These are phyloP conservation scores for Conus ventricosus DNA, from an alignment of 1,140 invertebrate species.

Conservation along the genomic window DNA sequence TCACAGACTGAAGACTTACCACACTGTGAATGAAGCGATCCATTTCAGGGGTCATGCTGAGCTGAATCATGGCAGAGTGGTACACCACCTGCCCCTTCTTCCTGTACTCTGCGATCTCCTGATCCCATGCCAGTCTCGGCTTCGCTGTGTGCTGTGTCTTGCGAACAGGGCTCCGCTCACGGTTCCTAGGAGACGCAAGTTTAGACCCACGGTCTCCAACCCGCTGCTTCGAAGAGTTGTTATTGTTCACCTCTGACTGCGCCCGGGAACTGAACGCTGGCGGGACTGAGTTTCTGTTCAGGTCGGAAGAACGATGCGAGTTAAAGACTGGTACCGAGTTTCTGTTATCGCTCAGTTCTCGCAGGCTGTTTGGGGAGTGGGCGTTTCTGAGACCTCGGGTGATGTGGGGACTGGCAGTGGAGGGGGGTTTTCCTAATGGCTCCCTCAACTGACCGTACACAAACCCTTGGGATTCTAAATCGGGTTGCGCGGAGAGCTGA, in stretches of 20 bases:
- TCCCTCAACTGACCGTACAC: constrained; percentile 23
- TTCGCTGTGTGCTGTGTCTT: constrained; percentile 21
- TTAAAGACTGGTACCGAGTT: not conserved
- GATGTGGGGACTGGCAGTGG: not conserved
- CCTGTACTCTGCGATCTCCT: constrained; percentile 31
- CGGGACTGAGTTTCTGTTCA: not conserved
- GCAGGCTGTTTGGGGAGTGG: not conserved
- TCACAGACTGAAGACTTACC: constrained; percentile 55
- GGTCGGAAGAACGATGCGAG: not conserved
- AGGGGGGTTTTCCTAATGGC: not conserved
- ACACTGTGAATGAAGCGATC: constrained; percentile 63
- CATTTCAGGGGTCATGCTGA: constrained; percentile 59
- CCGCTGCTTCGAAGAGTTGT: not conserved
- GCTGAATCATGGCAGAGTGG: constrained; percentile 65
- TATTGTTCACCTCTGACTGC: constrained; percentile 19
- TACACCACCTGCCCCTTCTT: constrained; percentile 64
- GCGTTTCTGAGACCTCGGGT: not conserved
- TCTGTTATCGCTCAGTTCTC: not conserved
- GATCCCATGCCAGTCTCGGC: constrained; percentile 21
- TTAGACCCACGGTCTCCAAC: not conserved
- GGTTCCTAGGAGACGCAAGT: not conserved
- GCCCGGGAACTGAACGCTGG: not conserved
- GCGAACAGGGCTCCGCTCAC: constrained; percentile 2
- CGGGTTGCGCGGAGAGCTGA: not conserved
- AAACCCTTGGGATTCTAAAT: not conserved